Evolutionary conservation across 1,140 invertebrate species (phyloP).

Genomic region (Protaetia brevitarsis): DNA sequence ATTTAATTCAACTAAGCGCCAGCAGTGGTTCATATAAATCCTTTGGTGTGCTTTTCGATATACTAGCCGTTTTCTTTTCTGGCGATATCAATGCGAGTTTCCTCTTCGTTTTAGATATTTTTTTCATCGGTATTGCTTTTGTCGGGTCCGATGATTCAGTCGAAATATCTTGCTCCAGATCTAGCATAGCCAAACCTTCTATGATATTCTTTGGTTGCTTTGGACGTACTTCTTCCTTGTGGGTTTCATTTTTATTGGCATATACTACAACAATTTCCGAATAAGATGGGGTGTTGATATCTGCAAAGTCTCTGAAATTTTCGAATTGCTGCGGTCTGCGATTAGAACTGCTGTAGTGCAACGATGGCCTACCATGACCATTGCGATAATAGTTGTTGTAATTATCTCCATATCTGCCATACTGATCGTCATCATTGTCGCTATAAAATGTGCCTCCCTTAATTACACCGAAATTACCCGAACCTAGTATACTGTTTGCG

Average conservation of each 20-base stretch:
- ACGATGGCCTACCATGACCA: slow-evolving; percentile 59
- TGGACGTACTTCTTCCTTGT: slow-evolving; percentile 21
- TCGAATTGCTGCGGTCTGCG: slow-evolving; percentile 73
- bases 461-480: slow-evolving; percentile 86
- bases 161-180: slow-evolving; percentile 52
- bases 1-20: slow-evolving; percentile 59
- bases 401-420: slow-evolving; percentile 55
- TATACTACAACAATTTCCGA: slow-evolving; percentile 80
- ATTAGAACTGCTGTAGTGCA: slow-evolving; percentile 54
- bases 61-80: slow-evolving; percentile 58
- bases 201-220: slow-evolving; percentile 73
- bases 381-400: slow-evolving; percentile 62
- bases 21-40: slow-evolving; percentile 61
- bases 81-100: slow-evolving; percentile 65
- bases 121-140: slow-evolving; percentile 48
- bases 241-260: slow-evolving; percentile 64
- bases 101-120: slow-evolving; percentile 59
- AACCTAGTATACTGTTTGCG: slow-evolving; percentile 61
- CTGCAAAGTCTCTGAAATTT: slow-evolving; percentile 84
- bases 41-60: slow-evolving; percentile 53
- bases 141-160: slow-evolving; percentile 32
- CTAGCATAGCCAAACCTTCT: slow-evolving; percentile 70
- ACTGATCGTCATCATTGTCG: slow-evolving; percentile 56
- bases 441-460: slow-evolving; percentile 81
- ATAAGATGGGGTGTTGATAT: slow-evolving; percentile 78